Conservation (phyloP, 2,888 invertebrate species). For the Orthosia gothica region DNA sequence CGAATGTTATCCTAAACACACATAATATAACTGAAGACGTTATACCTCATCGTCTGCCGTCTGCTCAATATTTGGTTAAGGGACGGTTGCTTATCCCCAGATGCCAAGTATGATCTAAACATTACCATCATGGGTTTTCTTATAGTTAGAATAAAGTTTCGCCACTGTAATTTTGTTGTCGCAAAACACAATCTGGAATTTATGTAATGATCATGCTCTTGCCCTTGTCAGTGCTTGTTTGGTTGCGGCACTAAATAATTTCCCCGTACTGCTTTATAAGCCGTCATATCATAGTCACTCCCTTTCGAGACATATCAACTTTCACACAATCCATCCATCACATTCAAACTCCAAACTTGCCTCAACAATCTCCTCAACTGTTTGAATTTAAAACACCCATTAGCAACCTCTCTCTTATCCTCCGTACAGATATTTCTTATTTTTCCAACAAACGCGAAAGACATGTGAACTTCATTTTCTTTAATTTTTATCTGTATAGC, state of each 20-base stretch:
- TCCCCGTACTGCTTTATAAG: no score
- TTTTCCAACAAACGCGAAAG: background rate
- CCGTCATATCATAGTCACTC: no score
- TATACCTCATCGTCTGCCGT: background rate
- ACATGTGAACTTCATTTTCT: background rate
- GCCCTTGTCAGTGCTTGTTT: no score
- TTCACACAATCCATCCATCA: background rate
- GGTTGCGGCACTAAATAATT: no score
- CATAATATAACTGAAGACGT: constrained; percentile 13
- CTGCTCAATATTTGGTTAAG: background rate
- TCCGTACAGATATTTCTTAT: background rate
- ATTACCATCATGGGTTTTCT: background rate
- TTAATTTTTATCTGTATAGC: background rate
- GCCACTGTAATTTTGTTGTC: background rate
- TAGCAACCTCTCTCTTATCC: background rate
- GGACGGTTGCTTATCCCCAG: background rate
- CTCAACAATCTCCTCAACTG: background rate
- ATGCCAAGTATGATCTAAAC: background rate
- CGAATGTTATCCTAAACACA: constrained; percentile 31
- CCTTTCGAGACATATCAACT: no score
- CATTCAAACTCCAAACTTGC: background rate
- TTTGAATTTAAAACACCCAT: background rate
- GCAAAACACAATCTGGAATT: background rate
- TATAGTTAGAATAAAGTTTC: background rate
- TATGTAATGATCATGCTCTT: background rate